Conservation (phyloP, 1,140 invertebrate genomes). For the Pogonomyrmex barbatus region DNA sequence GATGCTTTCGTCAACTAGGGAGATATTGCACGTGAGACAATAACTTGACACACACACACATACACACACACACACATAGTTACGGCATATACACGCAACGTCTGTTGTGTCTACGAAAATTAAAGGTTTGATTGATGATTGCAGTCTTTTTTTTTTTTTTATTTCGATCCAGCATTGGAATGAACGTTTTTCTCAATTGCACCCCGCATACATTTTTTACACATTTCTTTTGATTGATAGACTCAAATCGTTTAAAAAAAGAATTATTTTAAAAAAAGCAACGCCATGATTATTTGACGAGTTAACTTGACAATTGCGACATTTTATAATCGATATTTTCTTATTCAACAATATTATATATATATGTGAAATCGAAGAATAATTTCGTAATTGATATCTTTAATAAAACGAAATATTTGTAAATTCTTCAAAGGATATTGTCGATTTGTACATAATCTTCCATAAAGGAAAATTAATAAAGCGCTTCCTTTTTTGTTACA, state of each 20-base stretch:
- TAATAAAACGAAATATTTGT: neutral
- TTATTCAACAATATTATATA: neutral
- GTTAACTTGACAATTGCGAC: neutral
- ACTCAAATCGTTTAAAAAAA: neutral
- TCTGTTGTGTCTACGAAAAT: constrained; percentile 8
- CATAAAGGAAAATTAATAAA: constrained; percentile 14
- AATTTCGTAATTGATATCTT: constrained; percentile 22
- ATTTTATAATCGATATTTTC: neutral
- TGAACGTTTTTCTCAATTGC: neutral
- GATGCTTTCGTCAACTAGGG: constrained; percentile 13
- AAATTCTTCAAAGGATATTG: neutral
- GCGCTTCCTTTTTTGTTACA: neutral
- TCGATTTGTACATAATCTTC: neutral
- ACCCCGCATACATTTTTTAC: neutral
- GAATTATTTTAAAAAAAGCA: neutral
- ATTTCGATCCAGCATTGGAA: neutral
- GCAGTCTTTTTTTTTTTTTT: constrained; percentile 31
- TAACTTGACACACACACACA: constrained; percentile 1
- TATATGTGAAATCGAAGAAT: neutral
- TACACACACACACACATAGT: neutral
- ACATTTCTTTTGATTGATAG: neutral
- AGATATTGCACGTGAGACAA: constrained; percentile 40
- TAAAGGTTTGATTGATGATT: constrained; percentile 32
- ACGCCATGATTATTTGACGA: neutral
- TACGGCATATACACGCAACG: neutral